Conservation (phyloP, 2,113 vertebrate species). For the Tinamus guttatus region DNA sequence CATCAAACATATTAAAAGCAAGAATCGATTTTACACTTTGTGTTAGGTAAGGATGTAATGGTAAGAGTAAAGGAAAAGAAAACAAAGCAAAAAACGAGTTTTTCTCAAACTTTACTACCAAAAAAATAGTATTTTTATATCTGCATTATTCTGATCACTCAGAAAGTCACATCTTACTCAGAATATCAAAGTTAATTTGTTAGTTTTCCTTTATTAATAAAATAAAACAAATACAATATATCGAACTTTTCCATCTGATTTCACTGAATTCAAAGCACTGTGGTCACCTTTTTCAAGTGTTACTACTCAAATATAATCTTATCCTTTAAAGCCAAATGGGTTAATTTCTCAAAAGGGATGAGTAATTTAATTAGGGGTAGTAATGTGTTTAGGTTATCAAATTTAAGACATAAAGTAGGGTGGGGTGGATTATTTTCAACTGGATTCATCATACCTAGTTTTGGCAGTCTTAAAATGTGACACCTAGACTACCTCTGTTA, state of each 20-base stretch:
- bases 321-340: not conserved
- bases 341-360: not conserved
- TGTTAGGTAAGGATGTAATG: not conserved
- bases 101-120: not conserved
- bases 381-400: not conserved
- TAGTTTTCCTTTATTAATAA: not conserved
- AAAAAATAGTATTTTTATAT: not conserved
- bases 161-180: not conserved
- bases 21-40: rapidly evolving
- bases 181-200: not conserved
- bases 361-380: not conserved
- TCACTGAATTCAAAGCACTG: not conserved
- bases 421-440: not conserved
- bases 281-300: not conserved
- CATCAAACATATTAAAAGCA: not conserved
- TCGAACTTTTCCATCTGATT: not conserved
- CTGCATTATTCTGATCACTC: not conserved
- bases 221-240: not conserved
- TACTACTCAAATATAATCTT: not conserved
- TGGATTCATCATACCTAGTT: not conserved
- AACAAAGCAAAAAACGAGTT: not conserved
- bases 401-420: rapidly evolving
- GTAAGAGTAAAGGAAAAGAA: not conserved
- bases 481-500: not conserved
- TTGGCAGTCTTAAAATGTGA: not conserved